A percentile compares a stretch with the other conserved stretches of the same genome.
Evolutionary conservation across 2,797 vertebrate genomes (phyloP).

Genomic region (Fringilla coelebs): DNA sequence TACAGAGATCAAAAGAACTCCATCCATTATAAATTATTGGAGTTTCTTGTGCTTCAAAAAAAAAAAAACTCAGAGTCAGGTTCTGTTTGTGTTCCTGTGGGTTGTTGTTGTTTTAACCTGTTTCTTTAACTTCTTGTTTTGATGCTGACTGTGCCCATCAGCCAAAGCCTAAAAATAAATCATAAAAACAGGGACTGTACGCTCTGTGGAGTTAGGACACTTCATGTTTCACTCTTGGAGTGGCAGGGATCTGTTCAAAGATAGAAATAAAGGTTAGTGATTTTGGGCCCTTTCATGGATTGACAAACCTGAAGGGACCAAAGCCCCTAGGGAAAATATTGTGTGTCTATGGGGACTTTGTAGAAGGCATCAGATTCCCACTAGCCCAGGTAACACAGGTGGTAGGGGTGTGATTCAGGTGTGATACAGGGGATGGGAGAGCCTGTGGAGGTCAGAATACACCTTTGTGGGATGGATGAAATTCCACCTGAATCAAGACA

Average conservation of each 20-base stretch:
- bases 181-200: neutral
- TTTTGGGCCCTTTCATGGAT: neutral
- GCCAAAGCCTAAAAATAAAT: neutral
- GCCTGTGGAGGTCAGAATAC: neutral
- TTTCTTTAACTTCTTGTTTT: conserved; percentile 43
- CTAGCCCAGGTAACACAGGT: rapidly evolving
- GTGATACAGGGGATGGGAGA: neutral
- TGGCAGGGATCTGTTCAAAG: neutral
- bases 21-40: conserved; percentile 31
- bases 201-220: neutral
- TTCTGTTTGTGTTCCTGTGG: conserved; percentile 33
- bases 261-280: neutral
- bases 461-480: neutral
- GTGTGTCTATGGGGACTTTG: neutral
- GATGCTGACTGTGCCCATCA: neutral
- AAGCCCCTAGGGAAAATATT: neutral
- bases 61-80: neutral
- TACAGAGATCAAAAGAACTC: conserved; percentile 50
- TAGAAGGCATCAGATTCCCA: neutral
- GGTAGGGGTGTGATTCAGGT: rapidly evolving
- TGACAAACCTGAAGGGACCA: neutral
- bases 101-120: conserved; percentile 24
- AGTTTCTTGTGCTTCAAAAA: neutral
- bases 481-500: neutral
- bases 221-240: neutral